These are phyloP conservation scores for Gymnoscelis rufifasciata DNA, from an alignment of 2,888 invertebrate species.

Conservation along the genomic window DNA sequence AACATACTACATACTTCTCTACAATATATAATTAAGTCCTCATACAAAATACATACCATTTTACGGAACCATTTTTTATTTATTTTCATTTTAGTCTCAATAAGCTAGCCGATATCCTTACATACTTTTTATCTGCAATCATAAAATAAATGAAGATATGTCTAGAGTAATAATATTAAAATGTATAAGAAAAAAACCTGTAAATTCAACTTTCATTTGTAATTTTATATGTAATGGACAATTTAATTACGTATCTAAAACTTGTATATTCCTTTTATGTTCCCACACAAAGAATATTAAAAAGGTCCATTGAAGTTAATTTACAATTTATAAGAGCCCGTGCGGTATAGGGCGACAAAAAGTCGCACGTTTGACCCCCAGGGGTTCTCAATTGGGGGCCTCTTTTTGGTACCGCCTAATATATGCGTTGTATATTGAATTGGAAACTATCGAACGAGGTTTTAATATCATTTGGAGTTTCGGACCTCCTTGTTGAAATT, in stretches of 20 bases:
- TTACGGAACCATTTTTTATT: too few relatives aligned
- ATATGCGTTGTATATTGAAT: constrained; percentile 21
- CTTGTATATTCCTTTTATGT: neutral
- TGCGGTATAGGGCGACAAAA: constrained; percentile 44
- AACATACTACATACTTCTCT: too few relatives aligned
- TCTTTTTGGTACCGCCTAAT: constrained; percentile 21
- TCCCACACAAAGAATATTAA: constrained; percentile 13
- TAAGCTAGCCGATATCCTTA: too few relatives aligned
- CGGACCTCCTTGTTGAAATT: constrained; percentile 7
- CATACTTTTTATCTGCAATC: too few relatives aligned
- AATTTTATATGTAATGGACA: neutral
- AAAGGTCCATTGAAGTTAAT: constrained; percentile 18
- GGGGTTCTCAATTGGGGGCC: constrained; percentile 41
- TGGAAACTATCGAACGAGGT: constrained; percentile 11
- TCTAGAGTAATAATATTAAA: too few relatives aligned
- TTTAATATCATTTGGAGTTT: constrained; percentile 16
- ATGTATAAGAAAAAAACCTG: too few relatives aligned
- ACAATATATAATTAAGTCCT: too few relatives aligned
- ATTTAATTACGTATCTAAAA: neutral
- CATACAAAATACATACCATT: too few relatives aligned
- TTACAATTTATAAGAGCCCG: constrained; percentile 22
- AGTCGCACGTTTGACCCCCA: constrained; percentile 52
- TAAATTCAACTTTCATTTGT: too few relatives aligned
- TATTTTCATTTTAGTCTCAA: too few relatives aligned
- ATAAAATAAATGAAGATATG: neutral